Evolutionary conservation across 2,113 vertebrate species (phyloP).

Genomic region (Chitala chitala): DNA sequence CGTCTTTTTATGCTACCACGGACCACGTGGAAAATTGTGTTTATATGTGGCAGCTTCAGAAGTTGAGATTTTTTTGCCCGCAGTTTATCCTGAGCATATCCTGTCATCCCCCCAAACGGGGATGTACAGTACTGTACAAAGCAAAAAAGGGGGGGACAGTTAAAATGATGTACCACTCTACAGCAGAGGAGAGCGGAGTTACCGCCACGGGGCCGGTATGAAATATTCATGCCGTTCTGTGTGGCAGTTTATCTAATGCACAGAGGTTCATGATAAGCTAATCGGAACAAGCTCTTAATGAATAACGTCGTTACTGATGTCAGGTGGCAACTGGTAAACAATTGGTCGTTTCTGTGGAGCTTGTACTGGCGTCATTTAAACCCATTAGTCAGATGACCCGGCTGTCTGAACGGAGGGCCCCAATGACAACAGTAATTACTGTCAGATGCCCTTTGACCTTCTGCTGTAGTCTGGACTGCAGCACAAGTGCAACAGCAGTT

Average conservation of each 20-base stretch:
- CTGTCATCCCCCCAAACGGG: background rate
- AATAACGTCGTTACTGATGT: background rate
- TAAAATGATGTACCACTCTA: conserved; percentile 13
- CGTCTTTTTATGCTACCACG: background rate
- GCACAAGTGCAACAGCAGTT: background rate
- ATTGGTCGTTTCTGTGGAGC: background rate
- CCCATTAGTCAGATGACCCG: background rate
- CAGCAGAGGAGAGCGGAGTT: conserved; percentile 6
- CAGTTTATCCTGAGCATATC: background rate
- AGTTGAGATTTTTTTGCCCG: background rate
- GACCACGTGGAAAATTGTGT: background rate
- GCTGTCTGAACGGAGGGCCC: background rate
- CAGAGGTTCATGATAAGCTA: conserved; percentile 2
- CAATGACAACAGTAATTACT: background rate
- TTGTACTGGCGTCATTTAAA: conserved; percentile 5
- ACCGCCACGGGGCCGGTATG: background rate
- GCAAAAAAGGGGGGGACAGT: background rate
- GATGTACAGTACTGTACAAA: conserved; percentile 11
- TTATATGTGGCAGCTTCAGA: background rate
- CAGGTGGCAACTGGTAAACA: background rate
- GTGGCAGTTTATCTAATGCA: too few species aligned
- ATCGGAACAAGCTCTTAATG: background rate
- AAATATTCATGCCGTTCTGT: background rate
- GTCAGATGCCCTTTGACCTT: background rate
- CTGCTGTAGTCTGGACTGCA: background rate